Evolutionary conservation across 2,888 invertebrate genomes (phyloP), one percentile per base, ranked within the genome.

Genomic region (Melieria omissa): DNA sequence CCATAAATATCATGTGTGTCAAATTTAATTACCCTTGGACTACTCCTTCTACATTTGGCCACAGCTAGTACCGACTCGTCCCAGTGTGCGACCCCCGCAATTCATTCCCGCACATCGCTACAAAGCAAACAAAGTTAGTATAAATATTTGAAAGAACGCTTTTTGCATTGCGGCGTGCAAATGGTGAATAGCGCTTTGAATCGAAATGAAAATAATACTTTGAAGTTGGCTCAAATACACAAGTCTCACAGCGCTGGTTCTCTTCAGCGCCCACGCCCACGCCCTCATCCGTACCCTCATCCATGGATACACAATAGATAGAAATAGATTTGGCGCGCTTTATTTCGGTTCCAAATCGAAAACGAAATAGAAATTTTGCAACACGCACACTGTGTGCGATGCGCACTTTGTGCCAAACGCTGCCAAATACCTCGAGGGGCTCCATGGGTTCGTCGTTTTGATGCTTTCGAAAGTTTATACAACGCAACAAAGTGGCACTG

Each of bases 141-240:
- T 42, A 52, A 65, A 65, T 54, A 65, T 41, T 52, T 65, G 52
- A 10, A 41, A 12, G 42, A 41, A 42, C 52, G 41, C 16, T 41
- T 63, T 63, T 58, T 41, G 16, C 29, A 29, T 29, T 29, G 29
- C 29, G 29, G 29, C 29, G 29, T 29, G 29, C 29, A 29, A 29
- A 45, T 16, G 58, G 29, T 4, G 16, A 41, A 29, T 41, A n/a
- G 41, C 16, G 58, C 10, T 14, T 14, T 58, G 41, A 63, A 63
- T 52, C 29, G 44, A 52, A 54, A 52, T 65, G 65, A 55, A 55
- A 65, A 65, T 65, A 57, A 65, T 65, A 65, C 65, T 55, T 65
- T 65, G 57, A 65, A 65, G 65, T 65, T 46, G 55, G 65, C 65
- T 14, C 65, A 65, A 55, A 65, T 14, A 52, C 63, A 46, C 42